phyloP scores from a whole-genome alignment of 2,888 invertebrate species.

The Drosophila cognata region DNA sequence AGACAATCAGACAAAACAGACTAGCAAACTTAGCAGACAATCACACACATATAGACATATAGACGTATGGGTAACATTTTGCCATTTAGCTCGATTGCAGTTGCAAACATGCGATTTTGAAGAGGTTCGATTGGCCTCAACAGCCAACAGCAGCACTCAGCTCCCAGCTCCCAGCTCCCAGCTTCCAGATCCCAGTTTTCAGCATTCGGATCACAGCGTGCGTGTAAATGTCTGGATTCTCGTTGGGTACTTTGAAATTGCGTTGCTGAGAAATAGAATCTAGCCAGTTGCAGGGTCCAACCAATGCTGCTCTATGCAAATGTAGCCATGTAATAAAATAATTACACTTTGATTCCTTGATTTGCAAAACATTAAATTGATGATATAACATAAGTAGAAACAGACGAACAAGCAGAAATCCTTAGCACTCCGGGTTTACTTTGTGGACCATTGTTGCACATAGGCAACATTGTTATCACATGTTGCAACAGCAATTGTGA shows the following conservation, averaged over 20 bases:
- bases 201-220: constrained; percentile 46
- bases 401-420: not conserved
- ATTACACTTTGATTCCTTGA: constrained; percentile 53
- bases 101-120: constrained; percentile 81
- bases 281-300: constrained; percentile 26
- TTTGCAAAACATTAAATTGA: constrained; percentile 30
- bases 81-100: constrained; percentile 80
- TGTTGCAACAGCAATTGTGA: too few relatives aligned
- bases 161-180: constrained; percentile 15
- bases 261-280: constrained; percentile 60
- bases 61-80: constrained; percentile 77
- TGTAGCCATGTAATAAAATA: constrained; percentile 64
- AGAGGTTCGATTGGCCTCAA: constrained; percentile 78
- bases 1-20: constrained; percentile 13
- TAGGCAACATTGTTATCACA: not conserved
- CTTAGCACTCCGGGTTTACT: not conserved
- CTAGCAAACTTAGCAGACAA: constrained; percentile 14
- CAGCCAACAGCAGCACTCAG: constrained; percentile 34
- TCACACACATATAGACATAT: constrained; percentile 50
- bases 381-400: constrained; percentile 5
- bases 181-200: constrained; percentile 13
- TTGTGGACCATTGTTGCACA: not conserved
- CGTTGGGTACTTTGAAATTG: constrained; percentile 21
- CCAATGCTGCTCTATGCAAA: constrained; percentile 62
- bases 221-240: constrained; percentile 55